These are phyloP conservation scores for Colaptes auratus DNA, from an alignment of 2,113 vertebrate genomes.

Conservation along the genomic window DNA sequence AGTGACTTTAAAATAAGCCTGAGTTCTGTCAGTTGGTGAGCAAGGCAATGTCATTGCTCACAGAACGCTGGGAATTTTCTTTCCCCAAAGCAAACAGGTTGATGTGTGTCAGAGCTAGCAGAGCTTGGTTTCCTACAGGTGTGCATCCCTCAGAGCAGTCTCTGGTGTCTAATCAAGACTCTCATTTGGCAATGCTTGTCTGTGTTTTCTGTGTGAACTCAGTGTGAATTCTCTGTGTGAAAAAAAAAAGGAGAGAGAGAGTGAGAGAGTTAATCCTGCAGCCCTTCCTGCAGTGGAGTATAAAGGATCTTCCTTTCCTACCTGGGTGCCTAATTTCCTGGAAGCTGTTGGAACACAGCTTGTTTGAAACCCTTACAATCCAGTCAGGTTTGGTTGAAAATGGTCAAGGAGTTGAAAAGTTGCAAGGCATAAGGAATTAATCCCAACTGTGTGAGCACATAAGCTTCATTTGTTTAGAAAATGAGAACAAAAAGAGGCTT, in stretches of 20 bases:
- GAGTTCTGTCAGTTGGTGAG: background rate
- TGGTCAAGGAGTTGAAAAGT: background rate
- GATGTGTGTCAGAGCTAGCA: background rate
- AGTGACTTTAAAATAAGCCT: background rate
- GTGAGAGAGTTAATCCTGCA: background rate
- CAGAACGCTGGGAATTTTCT: no score
- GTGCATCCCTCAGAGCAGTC: background rate
- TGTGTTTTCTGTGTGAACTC: background rate
- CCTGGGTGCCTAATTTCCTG: background rate
- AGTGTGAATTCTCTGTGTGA: background rate
- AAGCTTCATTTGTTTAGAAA: background rate
- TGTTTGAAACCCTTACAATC: background rate
- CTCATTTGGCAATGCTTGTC: background rate
- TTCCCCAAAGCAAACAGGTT: background rate
- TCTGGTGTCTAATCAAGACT: background rate
- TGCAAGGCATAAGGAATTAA: background rate
- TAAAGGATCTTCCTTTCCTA: background rate
- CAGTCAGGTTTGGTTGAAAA: background rate
- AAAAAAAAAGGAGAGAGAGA: background rate
- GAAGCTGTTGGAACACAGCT: background rate
- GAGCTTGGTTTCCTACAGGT: background rate
- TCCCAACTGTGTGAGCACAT: background rate
- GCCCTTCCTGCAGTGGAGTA: fast-evolving
- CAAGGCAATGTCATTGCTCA: background rate
- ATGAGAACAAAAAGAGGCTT: background rate